Conservation (phyloP, 2,888 invertebrate genomes). For the Diploptera punctata region DNA sequence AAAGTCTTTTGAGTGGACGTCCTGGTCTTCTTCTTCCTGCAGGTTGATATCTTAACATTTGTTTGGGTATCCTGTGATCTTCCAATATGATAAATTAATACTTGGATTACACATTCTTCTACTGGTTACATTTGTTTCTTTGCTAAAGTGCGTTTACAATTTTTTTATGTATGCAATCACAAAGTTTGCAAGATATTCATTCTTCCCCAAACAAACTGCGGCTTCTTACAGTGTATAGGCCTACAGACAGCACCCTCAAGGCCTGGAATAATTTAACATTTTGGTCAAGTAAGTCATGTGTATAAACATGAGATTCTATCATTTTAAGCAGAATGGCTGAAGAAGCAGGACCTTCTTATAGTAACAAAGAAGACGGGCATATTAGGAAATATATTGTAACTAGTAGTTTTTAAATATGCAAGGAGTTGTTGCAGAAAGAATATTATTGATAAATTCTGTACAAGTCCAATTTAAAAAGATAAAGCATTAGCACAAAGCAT, state of each 20-base stretch:
- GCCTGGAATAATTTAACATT: not conserved
- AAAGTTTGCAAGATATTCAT: not conserved
- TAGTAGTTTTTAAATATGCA: no score
- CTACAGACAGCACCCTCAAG: no score
- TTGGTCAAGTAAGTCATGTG: not conserved
- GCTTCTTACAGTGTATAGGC: not conserved
- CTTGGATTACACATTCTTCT: no score
- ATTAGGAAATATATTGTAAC: no score
- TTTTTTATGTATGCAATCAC: not conserved
- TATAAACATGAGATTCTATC: not conserved
- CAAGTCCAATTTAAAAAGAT: not conserved
- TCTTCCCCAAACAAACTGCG: not conserved
- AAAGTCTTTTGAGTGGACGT: no score
- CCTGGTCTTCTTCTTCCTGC: no score
- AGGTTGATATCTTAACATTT: no score
- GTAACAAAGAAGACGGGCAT: no score
- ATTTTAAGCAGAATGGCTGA: not conserved
- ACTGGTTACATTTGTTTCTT: not conserved
- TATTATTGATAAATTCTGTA: not conserved
- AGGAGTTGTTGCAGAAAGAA: not conserved
- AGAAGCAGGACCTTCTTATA: no score
- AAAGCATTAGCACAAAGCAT: no score
- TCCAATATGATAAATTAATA: no score
- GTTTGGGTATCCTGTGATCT: no score
- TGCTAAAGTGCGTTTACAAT: conserved; percentile 33